Evolutionary conservation across 2,797 vertebrate genomes (phyloP).

Genomic region (Neopelma chrysocephalum): DNA sequence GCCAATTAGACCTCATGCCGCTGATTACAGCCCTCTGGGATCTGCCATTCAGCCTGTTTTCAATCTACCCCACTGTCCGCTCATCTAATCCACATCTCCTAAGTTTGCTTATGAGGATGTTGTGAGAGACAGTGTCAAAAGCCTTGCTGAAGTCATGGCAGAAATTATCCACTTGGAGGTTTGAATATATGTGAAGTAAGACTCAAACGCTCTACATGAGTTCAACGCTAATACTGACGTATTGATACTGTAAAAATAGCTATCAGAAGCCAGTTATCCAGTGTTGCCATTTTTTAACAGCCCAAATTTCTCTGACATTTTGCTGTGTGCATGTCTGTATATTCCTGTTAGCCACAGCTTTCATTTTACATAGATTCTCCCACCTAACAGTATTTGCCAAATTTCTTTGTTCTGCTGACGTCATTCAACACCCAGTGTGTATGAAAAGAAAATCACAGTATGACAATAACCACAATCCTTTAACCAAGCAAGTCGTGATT

Average conservation of each 20-base stretch:
- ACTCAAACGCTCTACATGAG: neutral
- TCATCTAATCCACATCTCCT: neutral
- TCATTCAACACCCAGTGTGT: neutral
- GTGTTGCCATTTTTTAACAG: neutral
- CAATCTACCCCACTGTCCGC: neutral
- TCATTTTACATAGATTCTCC: neutral
- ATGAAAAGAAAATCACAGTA: neutral
- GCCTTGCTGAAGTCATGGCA: accelerated
- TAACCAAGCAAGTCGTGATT: neutral
- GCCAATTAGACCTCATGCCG: neutral
- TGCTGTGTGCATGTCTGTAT: neutral
- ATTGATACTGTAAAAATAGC: neutral
- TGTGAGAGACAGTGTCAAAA: neutral
- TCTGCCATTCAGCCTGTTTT: neutral
- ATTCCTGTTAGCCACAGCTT: neutral
- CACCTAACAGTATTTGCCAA: neutral
- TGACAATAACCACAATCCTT: neutral
- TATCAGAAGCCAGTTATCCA: neutral
- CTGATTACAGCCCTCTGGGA: neutral
- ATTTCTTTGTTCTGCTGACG: neutral
- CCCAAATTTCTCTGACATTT: neutral
- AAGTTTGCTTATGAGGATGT: neutral
- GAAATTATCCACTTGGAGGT: neutral
- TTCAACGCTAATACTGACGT: neutral
- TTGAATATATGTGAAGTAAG: neutral